These are phyloP conservation scores for Neocloeon triangulifer DNA, from an alignment of 1,140 invertebrate genomes.

Conservation along the genomic window DNA sequence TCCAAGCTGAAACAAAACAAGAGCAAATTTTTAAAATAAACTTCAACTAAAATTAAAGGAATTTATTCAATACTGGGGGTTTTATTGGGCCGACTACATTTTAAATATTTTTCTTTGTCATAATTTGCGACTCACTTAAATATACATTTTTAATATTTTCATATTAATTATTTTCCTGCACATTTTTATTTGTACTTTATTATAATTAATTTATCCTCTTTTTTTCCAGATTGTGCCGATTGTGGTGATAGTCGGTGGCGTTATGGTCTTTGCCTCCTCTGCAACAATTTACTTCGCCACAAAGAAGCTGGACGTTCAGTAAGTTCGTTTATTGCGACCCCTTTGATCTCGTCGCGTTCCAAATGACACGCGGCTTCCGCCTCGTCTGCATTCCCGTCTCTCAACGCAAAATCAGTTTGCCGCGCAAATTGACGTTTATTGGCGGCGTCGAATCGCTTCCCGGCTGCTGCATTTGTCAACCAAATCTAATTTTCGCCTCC, in stretches of 20 bases:
- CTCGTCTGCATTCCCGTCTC: constrained; percentile 3
- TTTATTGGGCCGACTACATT: too few relatives aligned
- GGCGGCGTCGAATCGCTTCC: background rate
- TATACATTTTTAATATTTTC: too few relatives aligned
- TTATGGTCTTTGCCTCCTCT: constrained; percentile 8
- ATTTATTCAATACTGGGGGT: too few relatives aligned
- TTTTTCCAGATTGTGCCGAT: constrained; percentile 17
- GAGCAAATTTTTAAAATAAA: constrained; percentile 4
- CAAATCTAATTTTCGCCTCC: too few relatives aligned
- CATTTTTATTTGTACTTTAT: constrained; percentile 11
- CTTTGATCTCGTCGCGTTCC: too few relatives aligned
- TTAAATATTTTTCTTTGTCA: too few relatives aligned
- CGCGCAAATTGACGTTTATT: background rate
- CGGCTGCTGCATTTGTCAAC: too few relatives aligned
- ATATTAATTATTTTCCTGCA: too few relatives aligned
- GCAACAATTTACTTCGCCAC: constrained; percentile 12
- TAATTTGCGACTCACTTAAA: too few relatives aligned
- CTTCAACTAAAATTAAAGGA: too few relatives aligned
- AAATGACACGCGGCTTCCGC: constrained; percentile 5
- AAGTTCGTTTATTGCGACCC: constrained; percentile 12
- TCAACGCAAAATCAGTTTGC: background rate
- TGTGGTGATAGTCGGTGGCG: constrained; percentile 9
- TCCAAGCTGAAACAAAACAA: constrained; percentile 19
- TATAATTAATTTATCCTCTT: constrained; percentile 9
- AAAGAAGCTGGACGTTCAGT: constrained; percentile 18